A percentile compares a stretch with the other conserved stretches of the same genome.
phyloP scores from a whole-genome alignment of 2,888 invertebrate species.

The Bibio marci region DNA sequence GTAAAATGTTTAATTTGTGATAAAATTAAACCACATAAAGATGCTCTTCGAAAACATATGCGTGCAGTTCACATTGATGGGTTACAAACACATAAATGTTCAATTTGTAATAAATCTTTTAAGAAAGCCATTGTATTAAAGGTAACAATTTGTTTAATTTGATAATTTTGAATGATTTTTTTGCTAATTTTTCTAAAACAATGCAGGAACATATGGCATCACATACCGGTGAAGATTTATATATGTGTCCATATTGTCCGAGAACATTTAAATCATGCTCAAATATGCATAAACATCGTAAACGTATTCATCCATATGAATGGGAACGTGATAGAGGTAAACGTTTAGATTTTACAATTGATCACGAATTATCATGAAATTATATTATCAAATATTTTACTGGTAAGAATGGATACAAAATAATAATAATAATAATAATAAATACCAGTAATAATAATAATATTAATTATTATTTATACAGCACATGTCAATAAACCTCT shows the following conservation, averaged over 20 bases:
- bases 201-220: slow-evolving; percentile 26
- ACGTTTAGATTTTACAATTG: too few relatives aligned
- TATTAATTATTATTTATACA: too few relatives aligned
- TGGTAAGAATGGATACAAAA: too few relatives aligned
- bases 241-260: slow-evolving; percentile 25
- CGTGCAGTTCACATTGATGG: slow-evolving; percentile 24
- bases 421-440: too few relatives aligned
- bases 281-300: slow-evolving; percentile 27
- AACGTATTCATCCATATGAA: slow-evolving; percentile 24
- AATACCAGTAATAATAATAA: too few relatives aligned
- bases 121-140: slow-evolving; percentile 23
- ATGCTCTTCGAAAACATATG: slow-evolving; percentile 23
- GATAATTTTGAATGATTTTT: too few relatives aligned
- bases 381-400: too few relatives aligned
- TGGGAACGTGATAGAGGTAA: slow-evolving; percentile 20
- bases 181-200: too few relatives aligned
- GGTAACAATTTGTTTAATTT: too few relatives aligned
- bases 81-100: slow-evolving; percentile 17
- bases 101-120: slow-evolving; percentile 24
- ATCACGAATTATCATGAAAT: too few relatives aligned
- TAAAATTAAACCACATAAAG: slow-evolving; percentile 23
- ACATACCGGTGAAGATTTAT: slow-evolving; percentile 26
- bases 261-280: slow-evolving; percentile 28
- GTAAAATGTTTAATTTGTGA: slow-evolving; percentile 23
- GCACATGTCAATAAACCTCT: too few relatives aligned